Percentiles rank a stretch among this genome's conserved stretches.
These are phyloP conservation scores for Colaptes auratus DNA, from an alignment of 2,113 vertebrate species.

Conservation along the genomic window DNA sequence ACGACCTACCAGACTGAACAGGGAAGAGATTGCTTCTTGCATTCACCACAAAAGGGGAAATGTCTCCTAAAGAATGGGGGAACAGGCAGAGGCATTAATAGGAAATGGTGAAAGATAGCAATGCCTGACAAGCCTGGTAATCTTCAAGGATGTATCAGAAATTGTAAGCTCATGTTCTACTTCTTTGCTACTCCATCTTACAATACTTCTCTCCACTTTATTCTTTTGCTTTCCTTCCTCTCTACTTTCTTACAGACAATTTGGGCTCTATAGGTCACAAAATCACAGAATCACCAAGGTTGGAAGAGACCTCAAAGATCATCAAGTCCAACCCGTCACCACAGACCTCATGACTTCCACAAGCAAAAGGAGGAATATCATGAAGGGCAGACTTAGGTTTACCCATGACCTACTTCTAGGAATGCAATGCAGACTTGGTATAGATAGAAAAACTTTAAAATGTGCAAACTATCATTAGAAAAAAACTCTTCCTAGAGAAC, in stretches of 20 bases:
- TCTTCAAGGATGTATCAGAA: not conserved
- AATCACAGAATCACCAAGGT: too few relatives aligned
- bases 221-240: not conserved
- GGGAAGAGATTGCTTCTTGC: not conserved
- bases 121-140: not conserved
- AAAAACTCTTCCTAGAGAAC: not conserved
- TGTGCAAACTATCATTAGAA: not conserved
- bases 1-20: not conserved
- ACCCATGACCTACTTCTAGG: not conserved
- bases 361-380: not conserved
- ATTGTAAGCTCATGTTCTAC: not conserved
- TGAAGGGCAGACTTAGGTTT: not conserved
- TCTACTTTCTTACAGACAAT: not conserved
- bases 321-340: too few relatives aligned
- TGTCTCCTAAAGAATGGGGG: not conserved
- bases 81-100: not conserved
- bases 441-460: not conserved
- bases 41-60: not conserved
- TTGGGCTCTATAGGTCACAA: not conserved
- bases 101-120: not conserved
- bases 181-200: not conserved
- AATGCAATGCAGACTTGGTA: not conserved
- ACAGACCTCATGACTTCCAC: not conserved
- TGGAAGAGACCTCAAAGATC: too few relatives aligned
- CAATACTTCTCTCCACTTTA: not conserved